A percentile compares a stretch with the other conserved stretches of the same genome.
phyloP scores from a whole-genome alignment of 2,113 vertebrate species.

The Antechinus flavipes region DNA sequence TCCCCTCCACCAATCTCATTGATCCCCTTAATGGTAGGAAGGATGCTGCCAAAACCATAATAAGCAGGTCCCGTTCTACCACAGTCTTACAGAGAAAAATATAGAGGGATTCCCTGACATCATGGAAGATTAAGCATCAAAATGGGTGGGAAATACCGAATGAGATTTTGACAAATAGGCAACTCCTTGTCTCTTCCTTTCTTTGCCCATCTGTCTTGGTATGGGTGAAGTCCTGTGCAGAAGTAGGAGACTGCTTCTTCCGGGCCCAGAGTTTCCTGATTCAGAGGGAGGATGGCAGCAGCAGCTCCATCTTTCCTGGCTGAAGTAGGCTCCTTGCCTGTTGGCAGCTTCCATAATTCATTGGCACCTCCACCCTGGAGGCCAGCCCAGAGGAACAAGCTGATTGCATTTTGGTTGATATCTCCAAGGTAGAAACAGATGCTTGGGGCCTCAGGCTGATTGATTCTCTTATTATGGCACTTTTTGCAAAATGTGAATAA shows the following conservation, averaged over 20 bases:
- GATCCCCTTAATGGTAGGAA: neutral
- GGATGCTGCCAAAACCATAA: neutral
- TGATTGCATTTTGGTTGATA: neutral
- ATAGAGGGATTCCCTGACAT: neutral
- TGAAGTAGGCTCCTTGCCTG: neutral
- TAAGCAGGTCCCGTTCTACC: neutral
- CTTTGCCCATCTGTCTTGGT: neutral
- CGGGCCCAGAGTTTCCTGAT: neutral
- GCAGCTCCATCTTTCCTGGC: neutral
- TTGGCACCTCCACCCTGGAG: neutral
- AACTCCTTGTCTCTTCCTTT: accelerated
- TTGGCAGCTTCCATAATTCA: neutral
- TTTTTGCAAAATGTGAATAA: neutral
- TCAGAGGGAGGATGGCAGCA: neutral
- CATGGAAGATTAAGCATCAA: neutral
- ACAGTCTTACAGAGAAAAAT: neutral
- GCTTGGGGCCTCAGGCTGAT: neutral
- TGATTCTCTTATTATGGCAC: neutral
- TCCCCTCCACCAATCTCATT: neutral
- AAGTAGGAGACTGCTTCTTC: neutral
- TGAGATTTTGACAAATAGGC: neutral
- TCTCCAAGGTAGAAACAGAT: neutral
- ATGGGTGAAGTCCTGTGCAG: neutral
- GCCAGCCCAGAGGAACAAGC: neutral
- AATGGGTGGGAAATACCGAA: neutral